phyloP scores from a whole-genome alignment of 30 jellyfish, hydroid and myxozoan species.

The Pseudorhiza aurosa region DNA sequence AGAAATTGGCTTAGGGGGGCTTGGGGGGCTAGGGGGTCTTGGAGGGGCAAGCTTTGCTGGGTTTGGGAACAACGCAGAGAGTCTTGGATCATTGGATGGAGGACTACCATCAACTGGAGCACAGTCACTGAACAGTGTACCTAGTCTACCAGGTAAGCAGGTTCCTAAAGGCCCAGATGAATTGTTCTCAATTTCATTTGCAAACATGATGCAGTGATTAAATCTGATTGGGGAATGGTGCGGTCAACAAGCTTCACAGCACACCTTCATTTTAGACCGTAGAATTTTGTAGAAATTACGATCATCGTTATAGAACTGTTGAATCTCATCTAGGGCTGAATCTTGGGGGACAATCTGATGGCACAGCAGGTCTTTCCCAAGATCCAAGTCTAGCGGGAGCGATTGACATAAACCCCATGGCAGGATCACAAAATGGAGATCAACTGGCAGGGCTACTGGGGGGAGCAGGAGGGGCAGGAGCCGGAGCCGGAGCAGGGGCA shows the following conservation, averaged over 20 bases:
- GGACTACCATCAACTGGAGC: conserved; percentile 17
- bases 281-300: too few species aligned
- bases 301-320: too few species aligned
- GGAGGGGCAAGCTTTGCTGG: conserved; percentile 35
- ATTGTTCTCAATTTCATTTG: too few species aligned
- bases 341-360: conserved; percentile 34
- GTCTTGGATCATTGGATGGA: conserved; percentile 34
- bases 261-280: too few species aligned
- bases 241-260: too few species aligned
- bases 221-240: too few species aligned
- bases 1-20: conserved; percentile 17
- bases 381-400: conserved; percentile 41
- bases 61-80: conserved; percentile 6
- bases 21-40: conserved; percentile 26
- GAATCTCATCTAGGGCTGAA: conserved; percentile 25
- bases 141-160: conserved; percentile 9
- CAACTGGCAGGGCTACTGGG: neutral
- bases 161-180: too few species aligned
- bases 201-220: too few species aligned
- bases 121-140: conserved; percentile 5
- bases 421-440: conserved; percentile 23
- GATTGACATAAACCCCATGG: conserved; percentile 13
- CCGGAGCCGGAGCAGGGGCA: conserved; percentile 6
- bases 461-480: conserved; percentile 11
- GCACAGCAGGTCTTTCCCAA: conserved; percentile 5